A percentile compares a stretch with the other conserved stretches of the same genome.
These are phyloP conservation scores for Caenorhabditis afra DNA, from an alignment of 2,888 invertebrate species.

Conservation along the genomic window DNA sequence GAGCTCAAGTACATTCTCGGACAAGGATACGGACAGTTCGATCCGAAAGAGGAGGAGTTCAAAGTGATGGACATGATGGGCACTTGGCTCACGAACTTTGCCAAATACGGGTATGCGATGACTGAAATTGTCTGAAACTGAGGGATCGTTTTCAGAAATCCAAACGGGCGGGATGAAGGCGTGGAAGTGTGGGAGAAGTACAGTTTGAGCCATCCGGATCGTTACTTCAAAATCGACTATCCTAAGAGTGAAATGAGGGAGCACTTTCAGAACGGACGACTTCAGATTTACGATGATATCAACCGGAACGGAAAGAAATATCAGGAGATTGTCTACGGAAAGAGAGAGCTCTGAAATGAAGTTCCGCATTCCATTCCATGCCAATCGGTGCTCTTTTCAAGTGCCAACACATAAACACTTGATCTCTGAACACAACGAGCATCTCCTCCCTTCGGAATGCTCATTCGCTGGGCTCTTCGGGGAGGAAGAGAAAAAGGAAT, in stretches of 20 bases:
- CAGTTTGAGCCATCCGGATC: neutral
- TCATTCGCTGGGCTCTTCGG: neutral
- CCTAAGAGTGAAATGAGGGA: constrained; percentile 27
- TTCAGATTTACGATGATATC: constrained; percentile 16
- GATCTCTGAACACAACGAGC: too few species aligned
- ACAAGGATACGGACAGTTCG: constrained; percentile 39
- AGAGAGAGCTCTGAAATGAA: neutral
- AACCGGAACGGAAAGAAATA: constrained; percentile 19
- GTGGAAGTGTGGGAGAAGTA: constrained; percentile 14
- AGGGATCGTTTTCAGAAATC: constrained; percentile 19
- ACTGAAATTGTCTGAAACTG: neutral
- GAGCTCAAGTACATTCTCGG: constrained; percentile 67
- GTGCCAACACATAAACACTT: too few species aligned
- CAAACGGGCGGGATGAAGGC: constrained; percentile 7
- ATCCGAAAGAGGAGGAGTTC: constrained; percentile 60
- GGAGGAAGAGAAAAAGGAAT: too few species aligned
- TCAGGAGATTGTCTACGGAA: constrained; percentile 22
- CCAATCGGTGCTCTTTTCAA: too few species aligned
- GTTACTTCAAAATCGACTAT: constrained; percentile 36
- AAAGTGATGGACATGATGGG: constrained; percentile 65
- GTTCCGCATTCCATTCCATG: too few species aligned
- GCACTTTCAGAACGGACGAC: constrained; percentile 24
- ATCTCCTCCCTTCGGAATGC: neutral
- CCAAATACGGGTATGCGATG: constrained; percentile 61
- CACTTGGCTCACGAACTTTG: constrained; percentile 63